phyloP scores from a whole-genome alignment of 2,797 vertebrate species.

The Rhodeus uyekii region DNA sequence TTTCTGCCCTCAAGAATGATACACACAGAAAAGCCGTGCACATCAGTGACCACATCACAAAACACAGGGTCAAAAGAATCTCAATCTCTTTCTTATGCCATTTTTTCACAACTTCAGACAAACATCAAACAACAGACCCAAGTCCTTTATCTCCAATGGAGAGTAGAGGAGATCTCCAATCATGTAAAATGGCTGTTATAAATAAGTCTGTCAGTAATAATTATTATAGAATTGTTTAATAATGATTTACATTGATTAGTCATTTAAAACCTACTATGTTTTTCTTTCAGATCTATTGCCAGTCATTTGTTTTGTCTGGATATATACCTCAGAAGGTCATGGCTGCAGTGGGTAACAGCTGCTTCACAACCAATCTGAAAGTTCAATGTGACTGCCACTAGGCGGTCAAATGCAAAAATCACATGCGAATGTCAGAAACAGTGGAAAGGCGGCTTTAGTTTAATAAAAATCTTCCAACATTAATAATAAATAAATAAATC shows the following conservation, averaged over 20 bases:
- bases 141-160: neutral
- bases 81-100: neutral
- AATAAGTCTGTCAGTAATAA: neutral
- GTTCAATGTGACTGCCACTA: neutral
- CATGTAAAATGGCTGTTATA: neutral
- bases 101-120: neutral
- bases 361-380: neutral
- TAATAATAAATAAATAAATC: constrained; percentile 1
- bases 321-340: neutral
- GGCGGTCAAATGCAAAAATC: neutral
- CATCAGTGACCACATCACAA: constrained; percentile 14
- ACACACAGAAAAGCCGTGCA: constrained; percentile 6
- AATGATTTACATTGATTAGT: neutral
- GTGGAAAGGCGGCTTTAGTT: neutral
- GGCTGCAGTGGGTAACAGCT: neutral
- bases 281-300: neutral
- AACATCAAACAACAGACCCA: neutral
- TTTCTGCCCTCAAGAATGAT: constrained; percentile 8
- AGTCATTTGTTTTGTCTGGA: neutral
- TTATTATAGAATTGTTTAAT: neutral
- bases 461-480: neutral
- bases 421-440: neutral
- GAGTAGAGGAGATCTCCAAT: neutral
- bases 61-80: neutral
- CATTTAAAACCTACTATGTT: neutral